Percentiles rank a stretch among this genome's conserved stretches.
These are phyloP conservation scores for Caerostris darwini DNA, from an alignment of 1,140 invertebrate species.

Conservation along the genomic window DNA sequence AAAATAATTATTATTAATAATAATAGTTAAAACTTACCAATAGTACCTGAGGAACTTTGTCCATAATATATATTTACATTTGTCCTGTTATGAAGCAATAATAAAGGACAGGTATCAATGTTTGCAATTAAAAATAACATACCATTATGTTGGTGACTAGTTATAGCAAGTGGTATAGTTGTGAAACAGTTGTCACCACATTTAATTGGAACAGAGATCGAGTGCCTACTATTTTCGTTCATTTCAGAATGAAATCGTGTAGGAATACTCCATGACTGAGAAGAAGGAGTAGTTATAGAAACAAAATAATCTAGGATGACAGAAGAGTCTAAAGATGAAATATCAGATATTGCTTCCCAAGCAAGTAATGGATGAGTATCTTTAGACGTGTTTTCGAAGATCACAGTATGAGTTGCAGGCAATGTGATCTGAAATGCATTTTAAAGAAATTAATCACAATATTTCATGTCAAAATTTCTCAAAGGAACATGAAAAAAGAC, in stretches of 20 bases:
- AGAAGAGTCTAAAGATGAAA: slow-evolving; percentile 33
- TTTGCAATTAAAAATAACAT: slow-evolving; percentile 85
- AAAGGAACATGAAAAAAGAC: background rate
- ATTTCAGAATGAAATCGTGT: slow-evolving; percentile 65
- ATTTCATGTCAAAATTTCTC: background rate
- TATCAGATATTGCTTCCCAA: slow-evolving; percentile 77
- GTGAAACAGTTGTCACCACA: background rate
- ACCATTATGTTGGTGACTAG: slow-evolving; percentile 81
- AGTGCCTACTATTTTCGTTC: slow-evolving; percentile 27
- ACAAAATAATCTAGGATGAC: slow-evolving; percentile 28
- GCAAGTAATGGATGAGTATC: slow-evolving; percentile 75
- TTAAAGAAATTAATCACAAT: background rate
- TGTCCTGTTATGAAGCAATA: slow-evolving; percentile 83
- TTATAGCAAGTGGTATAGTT: slow-evolving; percentile 79
- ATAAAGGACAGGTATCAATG: slow-evolving; percentile 84
- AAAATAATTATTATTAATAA: background rate
- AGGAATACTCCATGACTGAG: slow-evolving; percentile 60
- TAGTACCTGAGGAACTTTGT: slow-evolving; percentile 31
- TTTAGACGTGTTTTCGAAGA: background rate
- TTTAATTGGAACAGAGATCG: slow-evolving; percentile 68
- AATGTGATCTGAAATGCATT: slow-evolving; percentile 6
- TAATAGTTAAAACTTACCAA: slow-evolving; percentile 37
- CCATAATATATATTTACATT: slow-evolving; percentile 79
- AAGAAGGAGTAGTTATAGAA: background rate
- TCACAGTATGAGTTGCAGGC: background rate